Conservation (phyloP, 2,113 vertebrate genomes). For the Pogonocichla stellata region DNA sequence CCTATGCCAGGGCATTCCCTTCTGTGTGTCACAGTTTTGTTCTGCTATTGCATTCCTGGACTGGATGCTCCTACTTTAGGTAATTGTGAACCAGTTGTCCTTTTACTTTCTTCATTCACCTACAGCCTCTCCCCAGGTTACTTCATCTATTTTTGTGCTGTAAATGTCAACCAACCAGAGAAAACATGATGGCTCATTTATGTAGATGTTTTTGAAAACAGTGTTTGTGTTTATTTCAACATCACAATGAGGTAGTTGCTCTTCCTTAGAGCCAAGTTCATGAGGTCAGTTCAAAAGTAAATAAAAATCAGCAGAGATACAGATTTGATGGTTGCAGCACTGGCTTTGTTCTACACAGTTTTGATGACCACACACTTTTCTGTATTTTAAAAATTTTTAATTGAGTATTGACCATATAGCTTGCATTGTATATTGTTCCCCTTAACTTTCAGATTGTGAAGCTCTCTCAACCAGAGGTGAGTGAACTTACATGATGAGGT, state of each 20-base stretch:
- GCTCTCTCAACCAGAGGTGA: background rate
- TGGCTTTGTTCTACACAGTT: accelerated
- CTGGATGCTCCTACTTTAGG: background rate
- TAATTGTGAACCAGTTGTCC: background rate
- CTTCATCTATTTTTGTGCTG: background rate
- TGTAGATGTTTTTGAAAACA: background rate
- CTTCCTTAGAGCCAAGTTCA: background rate
- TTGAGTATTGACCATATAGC: background rate
- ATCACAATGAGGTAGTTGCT: background rate
- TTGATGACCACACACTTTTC: background rate
- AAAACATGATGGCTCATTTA: background rate
- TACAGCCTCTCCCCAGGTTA: background rate
- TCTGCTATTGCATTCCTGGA: background rate
- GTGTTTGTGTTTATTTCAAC: background rate
- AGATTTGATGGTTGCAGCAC: background rate
- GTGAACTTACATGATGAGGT: background rate
- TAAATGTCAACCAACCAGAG: background rate
- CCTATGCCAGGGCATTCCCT: accelerated
- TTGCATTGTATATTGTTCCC: accelerated
- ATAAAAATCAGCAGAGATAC: background rate
- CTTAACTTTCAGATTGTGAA: background rate
- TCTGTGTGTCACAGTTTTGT: background rate
- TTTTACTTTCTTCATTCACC: background rate
- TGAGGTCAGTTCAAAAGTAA: background rate
- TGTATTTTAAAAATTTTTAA: accelerated